Evolutionary conservation across 2,888 invertebrate species (phyloP), one percentile per base, ranked within the genome.

Genomic region (Gerosis bhagava): DNA sequence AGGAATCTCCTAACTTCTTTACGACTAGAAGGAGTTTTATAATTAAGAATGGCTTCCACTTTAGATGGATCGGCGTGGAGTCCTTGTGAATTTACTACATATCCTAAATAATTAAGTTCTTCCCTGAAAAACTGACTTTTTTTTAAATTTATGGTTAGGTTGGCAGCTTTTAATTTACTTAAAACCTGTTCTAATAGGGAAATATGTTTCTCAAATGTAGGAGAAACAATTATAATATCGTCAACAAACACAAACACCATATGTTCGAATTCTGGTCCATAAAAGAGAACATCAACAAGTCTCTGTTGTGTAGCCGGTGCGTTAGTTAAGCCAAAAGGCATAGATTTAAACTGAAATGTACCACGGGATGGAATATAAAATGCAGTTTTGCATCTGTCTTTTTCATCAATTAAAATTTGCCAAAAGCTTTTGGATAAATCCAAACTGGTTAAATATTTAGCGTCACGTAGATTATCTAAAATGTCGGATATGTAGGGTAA

Each of bases 51-150:
- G 0, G 60, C 56, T 8, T 55, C 29, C 0, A 61, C 52, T 31
- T 65, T 63, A 8, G 49, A 54, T 1, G 62, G 62, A 12, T 65
- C 60, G 0, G 60, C 51, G 4, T 49, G 53, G 0, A 65, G 26
- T 0, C 65, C 62, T 0, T 53, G 13, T 0, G 19, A 12, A 41
- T 67, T 61, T 0, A 81, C 64, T 6, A 59, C 12, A 25, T 57
- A 60, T 5, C 54, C 34, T 10, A 58, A 48, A 29, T 62, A 59
- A 12, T 46, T 44, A 1, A 62, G 32, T 13, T 49, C 3, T 5
- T 19, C 35, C 1, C 59, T 17, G 12, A 56, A 60, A 34, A 60
- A 58, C 2, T 51, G 11, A 24, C 49, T 43, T 26, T 62, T 61
- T n/a, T 44, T 28, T 1, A 56, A 26, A 19, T 60, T 60, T 5